These are phyloP conservation scores for Nymphicus hollandicus DNA, from an alignment of 2,113 vertebrate species.

Conservation along the genomic window DNA sequence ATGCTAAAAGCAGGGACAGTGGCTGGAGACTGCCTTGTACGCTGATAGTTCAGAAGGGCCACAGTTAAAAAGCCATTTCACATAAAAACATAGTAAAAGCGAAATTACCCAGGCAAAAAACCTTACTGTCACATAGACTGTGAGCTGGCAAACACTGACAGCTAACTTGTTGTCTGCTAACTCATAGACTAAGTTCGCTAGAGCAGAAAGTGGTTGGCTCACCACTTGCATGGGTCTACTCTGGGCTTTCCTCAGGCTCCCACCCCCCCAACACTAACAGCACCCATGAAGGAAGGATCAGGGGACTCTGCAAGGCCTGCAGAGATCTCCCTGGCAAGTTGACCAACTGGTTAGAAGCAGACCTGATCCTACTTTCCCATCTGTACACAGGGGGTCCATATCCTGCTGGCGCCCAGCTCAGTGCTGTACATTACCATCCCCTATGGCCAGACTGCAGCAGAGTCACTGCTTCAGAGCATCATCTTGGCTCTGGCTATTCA, in stretches of 20 bases:
- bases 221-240: not conserved
- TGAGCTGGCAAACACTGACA: not conserved
- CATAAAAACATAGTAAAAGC: not conserved
- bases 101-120: not conserved
- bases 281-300: not conserved
- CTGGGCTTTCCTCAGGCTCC: not conserved
- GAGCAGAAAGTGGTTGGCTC: not conserved
- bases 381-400: not conserved
- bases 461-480: constrained; percentile 27
- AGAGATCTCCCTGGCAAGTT: not conserved
- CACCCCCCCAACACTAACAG: not conserved
- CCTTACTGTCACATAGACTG: not conserved
- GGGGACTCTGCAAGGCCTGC: not conserved
- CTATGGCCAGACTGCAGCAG: not conserved
- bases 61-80: not conserved
- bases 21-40: not conserved
- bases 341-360: not conserved
- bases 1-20: not conserved
- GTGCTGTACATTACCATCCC: constrained; percentile 11
- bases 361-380: not conserved
- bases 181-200: not conserved
- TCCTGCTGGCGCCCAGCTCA: not conserved
- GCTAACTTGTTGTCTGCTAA: not conserved
- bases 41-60: not conserved
- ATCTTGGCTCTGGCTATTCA: constrained; percentile 63